Conservation (phyloP, 2,797 vertebrate genomes). For the Cynodonichthys magdalenae region DNA sequence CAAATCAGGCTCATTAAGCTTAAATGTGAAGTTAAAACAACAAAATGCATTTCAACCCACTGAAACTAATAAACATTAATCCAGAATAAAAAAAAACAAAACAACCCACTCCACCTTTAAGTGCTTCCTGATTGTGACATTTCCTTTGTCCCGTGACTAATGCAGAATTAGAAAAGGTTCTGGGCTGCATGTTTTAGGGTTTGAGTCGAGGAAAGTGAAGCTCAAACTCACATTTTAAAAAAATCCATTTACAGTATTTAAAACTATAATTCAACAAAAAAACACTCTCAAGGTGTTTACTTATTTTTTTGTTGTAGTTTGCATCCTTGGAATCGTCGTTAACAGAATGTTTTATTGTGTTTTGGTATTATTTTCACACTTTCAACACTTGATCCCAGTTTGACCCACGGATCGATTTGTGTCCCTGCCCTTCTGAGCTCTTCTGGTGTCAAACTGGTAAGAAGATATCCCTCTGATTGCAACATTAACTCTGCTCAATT, state of each 20-base stretch:
- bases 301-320: no score
- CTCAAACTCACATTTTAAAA: no score
- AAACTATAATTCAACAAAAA: no score
- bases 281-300: no score
- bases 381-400: constrained; percentile 14
- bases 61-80: neutral
- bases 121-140: neutral
- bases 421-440: constrained; percentile 41
- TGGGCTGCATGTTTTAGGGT: constrained; percentile 49
- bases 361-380: no score
- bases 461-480: constrained; percentile 51
- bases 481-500: constrained; percentile 24
- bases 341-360: no score
- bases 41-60: neutral
- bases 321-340: no score
- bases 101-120: neutral
- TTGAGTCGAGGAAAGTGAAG: constrained; percentile 24
- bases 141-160: neutral
- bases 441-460: constrained; percentile 56
- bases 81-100: neutral
- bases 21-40: neutral
- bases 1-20: neutral
- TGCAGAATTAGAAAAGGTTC: constrained; percentile 1
- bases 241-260: no score
- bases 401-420: constrained; percentile 56